Percentiles rank a stretch among this genome's conserved stretches.
Evolutionary conservation across 2,888 invertebrate species (phyloP).

Genomic region (Julus scanicus): DNA sequence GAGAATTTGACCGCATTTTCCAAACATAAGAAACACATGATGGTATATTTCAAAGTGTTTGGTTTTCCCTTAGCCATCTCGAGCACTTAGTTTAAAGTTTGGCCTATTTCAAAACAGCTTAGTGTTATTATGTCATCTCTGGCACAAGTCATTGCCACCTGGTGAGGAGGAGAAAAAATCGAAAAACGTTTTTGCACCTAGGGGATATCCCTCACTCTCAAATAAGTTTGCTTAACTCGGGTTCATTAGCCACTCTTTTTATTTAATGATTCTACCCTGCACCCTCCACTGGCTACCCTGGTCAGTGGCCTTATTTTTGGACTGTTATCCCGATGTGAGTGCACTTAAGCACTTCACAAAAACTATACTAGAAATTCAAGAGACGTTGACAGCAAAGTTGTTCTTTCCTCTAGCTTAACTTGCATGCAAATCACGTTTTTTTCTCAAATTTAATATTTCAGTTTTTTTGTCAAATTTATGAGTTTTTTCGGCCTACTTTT

Average conservation of each 20-base stretch:
- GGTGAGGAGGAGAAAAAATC: background rate
- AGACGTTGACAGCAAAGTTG: constrained; percentile 9
- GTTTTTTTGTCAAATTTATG: background rate
- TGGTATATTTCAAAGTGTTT: background rate
- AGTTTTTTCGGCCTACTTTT: too few species aligned
- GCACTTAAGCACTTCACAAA: background rate
- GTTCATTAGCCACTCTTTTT: constrained; percentile 31
- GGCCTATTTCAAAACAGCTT: background rate
- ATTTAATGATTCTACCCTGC: constrained; percentile 23
- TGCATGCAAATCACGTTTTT: background rate
- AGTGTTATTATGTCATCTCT: constrained; percentile 35
- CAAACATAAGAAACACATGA: background rate
- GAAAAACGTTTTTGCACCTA: background rate
- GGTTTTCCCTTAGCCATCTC: background rate
- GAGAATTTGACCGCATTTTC: constrained; percentile 42
- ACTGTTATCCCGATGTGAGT: constrained; percentile 18
- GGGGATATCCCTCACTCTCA: background rate
- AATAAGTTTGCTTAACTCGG: constrained; percentile 39
- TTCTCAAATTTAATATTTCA: background rate
- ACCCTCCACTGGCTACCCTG: constrained; percentile 23
- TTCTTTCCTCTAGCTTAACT: background rate
- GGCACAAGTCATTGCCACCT: constrained; percentile 39
- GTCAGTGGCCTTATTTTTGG: constrained; percentile 32
- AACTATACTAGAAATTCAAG: background rate
- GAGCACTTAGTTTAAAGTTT: background rate